Evolutionary conservation across 2,113 vertebrate genomes (phyloP), one percentile per base, ranked within the genome.

Genomic region (Forbesichthys agassizii): DNA sequence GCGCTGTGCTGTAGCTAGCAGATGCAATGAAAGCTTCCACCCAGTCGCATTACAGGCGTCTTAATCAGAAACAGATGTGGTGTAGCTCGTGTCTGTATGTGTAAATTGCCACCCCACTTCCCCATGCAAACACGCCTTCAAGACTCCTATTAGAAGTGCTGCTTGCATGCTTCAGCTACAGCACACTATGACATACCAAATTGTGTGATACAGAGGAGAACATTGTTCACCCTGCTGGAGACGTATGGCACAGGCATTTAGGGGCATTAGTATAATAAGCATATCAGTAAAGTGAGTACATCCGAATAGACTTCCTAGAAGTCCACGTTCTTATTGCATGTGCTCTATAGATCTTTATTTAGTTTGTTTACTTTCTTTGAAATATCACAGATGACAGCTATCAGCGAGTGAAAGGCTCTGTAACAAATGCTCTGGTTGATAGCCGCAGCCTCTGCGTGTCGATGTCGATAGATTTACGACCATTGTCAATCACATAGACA

Each of bases 51-150:
- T 68, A 57, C 49, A 73, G 80, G 66, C 80, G 73, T 80, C 56
- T 73, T 82, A 87, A 91, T 88, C 42, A 10, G 65, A 77, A 61
- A 70, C 91, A 93, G 88, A 91, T 91, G 90, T 16, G 0, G 61
- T n/a, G 16, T 47, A 72, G 68, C 73, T 80, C 3, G 64, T 82
- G 68, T 67, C 72, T 83, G 59, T 86, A 86, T 69, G 84, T 69
- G 73, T 78, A 81, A 71, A 67, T 70, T 56, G 42, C 56, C 55
- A 64, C 69, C 52, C 49, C 13, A 3, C 49, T 14, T 11, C 49
- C 57, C 53, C 69, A 54, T 70, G 3, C 61, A 66, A 27, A 71
- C 70, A 33, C 56, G 62, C 64, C 60, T 71, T 70, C 63, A 59
- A 84, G 69, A 65, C 60, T 71, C 57, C 20, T 33, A 69, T 74